These are phyloP conservation scores for Istiophorus platypterus DNA, from an alignment of 2,113 vertebrate species.

Conservation along the genomic window DNA sequence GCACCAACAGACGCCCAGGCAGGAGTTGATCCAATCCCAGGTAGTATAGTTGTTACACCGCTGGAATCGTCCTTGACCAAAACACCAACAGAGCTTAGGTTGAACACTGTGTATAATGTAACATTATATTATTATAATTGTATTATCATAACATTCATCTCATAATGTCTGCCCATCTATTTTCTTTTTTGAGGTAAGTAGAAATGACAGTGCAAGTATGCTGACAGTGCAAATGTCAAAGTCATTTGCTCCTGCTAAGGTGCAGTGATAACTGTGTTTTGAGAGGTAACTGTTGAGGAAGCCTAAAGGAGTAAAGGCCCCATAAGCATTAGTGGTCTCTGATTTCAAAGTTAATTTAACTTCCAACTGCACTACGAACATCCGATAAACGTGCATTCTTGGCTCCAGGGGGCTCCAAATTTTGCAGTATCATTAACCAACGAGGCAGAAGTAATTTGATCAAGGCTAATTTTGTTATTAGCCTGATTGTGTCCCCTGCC, in stretches of 20 bases:
- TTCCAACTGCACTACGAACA: conserved; percentile 52
- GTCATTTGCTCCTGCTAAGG: conserved; percentile 49
- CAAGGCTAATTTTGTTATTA: conserved; percentile 77
- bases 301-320: conserved; percentile 54
- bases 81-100: conserved; percentile 27
- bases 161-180: conserved; percentile 44
- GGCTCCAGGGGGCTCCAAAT: conserved; percentile 68
- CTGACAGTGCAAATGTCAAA: conserved; percentile 66
- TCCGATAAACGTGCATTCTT: conserved; percentile 67
- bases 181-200: conserved; percentile 34
- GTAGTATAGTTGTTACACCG: conserved; percentile 43
- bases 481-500: conserved; percentile 73
- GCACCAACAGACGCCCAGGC: conserved; percentile 38
- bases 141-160: background rate
- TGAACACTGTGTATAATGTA: conserved; percentile 48
- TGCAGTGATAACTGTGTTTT: conserved; percentile 46
- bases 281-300: conserved; percentile 43
- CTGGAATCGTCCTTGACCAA: conserved; percentile 41
- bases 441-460: conserved; percentile 77
- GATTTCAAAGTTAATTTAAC: conserved; percentile 71
- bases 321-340: conserved; percentile 50
- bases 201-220: conserved; percentile 53
- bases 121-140: no score
- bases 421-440: conserved; percentile 76
- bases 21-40: conserved; percentile 58